phyloP scores from a whole-genome alignment of 2,797 vertebrate species.

The Enteromius argenteus region DNA sequence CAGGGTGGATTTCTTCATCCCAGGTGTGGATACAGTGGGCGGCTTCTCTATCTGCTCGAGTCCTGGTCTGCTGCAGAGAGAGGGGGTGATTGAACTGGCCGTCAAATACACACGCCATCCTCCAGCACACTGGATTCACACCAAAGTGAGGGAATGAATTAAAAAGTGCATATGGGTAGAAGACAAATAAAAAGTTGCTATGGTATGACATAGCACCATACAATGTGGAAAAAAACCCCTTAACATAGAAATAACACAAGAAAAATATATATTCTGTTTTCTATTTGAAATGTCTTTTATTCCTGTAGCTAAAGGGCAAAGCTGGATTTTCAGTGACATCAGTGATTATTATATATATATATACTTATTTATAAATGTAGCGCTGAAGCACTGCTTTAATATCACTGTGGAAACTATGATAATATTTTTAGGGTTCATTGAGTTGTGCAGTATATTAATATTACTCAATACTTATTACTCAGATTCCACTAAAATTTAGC shows the following conservation, averaged over 20 bases:
- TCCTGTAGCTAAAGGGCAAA: neutral
- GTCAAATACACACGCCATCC: constrained; percentile 88
- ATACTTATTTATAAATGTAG: too few species aligned
- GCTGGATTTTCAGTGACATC: neutral
- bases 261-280: neutral
- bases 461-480: too few species aligned
- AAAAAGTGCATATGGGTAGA: too few species aligned
- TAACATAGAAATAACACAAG: too few species aligned
- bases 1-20: constrained; percentile 96
- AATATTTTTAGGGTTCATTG: neutral
- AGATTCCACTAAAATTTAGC: too few species aligned
- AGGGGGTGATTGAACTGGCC: constrained; percentile 89
- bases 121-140: constrained; percentile 93
- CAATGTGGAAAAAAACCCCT: too few species aligned
- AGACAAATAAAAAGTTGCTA: too few species aligned
- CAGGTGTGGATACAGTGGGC: constrained; percentile 87
- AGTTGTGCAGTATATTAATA: too few species aligned
- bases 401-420: neutral
- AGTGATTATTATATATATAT: too few species aligned
- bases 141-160: constrained; percentile 76
- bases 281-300: neutral
- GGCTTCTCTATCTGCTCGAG: constrained; percentile 97
- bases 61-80: constrained; percentile 84
- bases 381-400: neutral
- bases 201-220: too few species aligned